Evolutionary conservation across 1,140 invertebrate genomes (phyloP).

Genomic region (Parasteatoda tepidariorum): DNA sequence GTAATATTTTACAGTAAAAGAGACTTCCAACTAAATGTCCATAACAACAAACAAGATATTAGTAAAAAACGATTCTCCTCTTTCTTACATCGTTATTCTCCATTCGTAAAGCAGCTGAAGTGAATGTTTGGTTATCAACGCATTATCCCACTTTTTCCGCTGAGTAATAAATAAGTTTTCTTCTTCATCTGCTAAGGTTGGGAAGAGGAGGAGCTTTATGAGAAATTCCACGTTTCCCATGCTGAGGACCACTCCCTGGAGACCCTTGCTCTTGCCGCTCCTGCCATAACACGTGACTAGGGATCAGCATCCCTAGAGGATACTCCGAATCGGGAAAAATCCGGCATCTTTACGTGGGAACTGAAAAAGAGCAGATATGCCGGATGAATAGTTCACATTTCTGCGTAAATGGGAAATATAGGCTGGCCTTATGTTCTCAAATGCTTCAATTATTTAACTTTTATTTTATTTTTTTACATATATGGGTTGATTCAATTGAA

Average conservation of each 20-base stretch:
- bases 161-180: not conserved
- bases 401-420: not conserved
- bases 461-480: too few relatives aligned
- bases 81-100: too few relatives aligned
- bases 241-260: constrained; percentile 2
- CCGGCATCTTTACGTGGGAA: constrained; percentile 16
- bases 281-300: constrained; percentile 17
- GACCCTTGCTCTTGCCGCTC: not conserved
- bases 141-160: not conserved
- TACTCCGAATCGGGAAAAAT: not conserved
- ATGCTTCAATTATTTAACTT: too few relatives aligned
- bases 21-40: too few relatives aligned
- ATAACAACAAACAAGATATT: too few relatives aligned
- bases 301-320: constrained; percentile 29
- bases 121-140: not conserved
- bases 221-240: constrained; percentile 52
- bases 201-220: not conserved
- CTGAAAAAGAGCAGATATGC: not conserved
- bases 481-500: too few relatives aligned
- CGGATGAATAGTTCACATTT: not conserved
- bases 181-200: not conserved
- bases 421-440: too few relatives aligned
- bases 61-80: too few relatives aligned
- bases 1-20: too few relatives aligned
- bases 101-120: too few relatives aligned